Evolutionary conservation across 1,140 invertebrate species (phyloP).

Genomic region (Bombus sylvicola): DNA sequence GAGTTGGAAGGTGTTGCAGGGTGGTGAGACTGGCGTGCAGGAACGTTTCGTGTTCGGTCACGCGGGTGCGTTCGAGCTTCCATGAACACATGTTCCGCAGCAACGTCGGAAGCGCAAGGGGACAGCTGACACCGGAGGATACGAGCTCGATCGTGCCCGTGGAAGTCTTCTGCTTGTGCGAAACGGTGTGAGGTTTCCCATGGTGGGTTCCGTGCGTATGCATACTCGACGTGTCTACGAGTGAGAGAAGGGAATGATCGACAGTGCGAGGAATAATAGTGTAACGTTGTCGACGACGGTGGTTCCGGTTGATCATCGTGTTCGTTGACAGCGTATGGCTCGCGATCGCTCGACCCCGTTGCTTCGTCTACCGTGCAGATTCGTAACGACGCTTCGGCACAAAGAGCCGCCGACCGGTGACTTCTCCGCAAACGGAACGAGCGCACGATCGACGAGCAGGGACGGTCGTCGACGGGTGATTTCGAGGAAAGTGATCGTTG

Average conservation of each 20-base stretch:
- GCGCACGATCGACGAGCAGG: background rate
- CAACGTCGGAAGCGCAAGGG: background rate
- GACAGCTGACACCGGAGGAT: constrained; percentile 11
- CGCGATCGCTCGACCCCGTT: background rate
- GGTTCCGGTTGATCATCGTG: background rate
- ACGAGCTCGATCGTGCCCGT: background rate
- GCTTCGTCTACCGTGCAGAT: background rate
- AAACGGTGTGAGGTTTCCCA: background rate
- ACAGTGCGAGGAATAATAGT: background rate
- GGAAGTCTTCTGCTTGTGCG: background rate
- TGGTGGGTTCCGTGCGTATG: background rate
- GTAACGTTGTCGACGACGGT: background rate
- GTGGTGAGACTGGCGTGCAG: background rate
- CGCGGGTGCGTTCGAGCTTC: background rate
- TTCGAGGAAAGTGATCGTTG: background rate
- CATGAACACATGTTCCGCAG: background rate
- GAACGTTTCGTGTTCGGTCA: background rate
- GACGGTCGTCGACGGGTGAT: background rate
- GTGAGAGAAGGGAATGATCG: constrained; percentile 5
- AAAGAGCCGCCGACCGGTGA: too few species aligned
- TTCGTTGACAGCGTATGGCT: constrained; percentile 35
- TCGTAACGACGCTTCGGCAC: background rate
- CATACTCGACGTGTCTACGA: background rate
- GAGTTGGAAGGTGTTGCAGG: background rate
- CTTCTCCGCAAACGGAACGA: background rate